Evolutionary conservation across 2,797 vertebrate genomes (phyloP), one percentile per base, ranked within the genome.

Genomic region (Pipistrellus pipistrellus): DNA sequence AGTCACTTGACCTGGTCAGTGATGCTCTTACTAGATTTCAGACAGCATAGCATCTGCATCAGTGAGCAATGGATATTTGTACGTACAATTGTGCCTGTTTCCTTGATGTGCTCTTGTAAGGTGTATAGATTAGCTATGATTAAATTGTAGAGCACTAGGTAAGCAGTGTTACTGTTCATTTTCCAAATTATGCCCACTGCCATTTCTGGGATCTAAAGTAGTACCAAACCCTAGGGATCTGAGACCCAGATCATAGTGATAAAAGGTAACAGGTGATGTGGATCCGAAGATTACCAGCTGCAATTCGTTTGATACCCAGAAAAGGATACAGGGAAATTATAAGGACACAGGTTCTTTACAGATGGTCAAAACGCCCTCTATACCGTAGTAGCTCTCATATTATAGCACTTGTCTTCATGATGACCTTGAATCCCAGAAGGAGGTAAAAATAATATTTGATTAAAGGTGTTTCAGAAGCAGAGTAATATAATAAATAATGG

Each of bases 401-500:
- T 78, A 57, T 51, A 71, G 14, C 27, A 27, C 17, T 35, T 62
- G 32, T 85, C 25, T 84, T 77, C 32, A 23, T 94, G 14, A 57
- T 95, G 46, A 38, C 35, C 55, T 88, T 32, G n/a, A 27, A 8
- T 80, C 32, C 44, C 35, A 77, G 68, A 44, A 86, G 91, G 59
- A 84, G 46, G 8, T 80, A 80, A 88, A 86, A 93, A 76, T 88
- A 23, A 85, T 81, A 27, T 84, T 86, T 88, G 32, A 64, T 90
- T 48, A 72, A 93, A 75, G 21, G 72, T 92, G 77, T 71, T 88
- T 94, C 32, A 86, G 57, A 91, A 96, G 59, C 59, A 82, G 44
- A 84, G 48, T 23, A 78, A 64, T 93, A n/a, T 32, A 85, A 62
- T 94, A 32, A 92, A 4, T 93, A 66, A 75, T 95, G 11, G 23